Base-by-base conservation (phyloP, 2,113 vertebrate genomes). In the Pachyramphus minor region DNA sequence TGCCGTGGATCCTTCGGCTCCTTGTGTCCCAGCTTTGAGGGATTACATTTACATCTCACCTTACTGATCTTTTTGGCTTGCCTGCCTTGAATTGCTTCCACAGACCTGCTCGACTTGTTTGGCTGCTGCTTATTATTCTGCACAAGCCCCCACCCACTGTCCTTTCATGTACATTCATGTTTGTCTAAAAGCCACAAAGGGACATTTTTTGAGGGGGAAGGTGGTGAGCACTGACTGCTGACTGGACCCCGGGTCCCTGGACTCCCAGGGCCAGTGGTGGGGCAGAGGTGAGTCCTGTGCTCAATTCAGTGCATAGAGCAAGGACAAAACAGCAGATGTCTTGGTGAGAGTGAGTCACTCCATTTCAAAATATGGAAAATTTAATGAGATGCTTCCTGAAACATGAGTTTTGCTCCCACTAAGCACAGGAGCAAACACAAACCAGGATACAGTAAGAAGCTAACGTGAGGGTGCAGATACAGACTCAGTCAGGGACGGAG, bases 31-130 rank as follows among this genome's bases (percentile, higher is more conserved):
- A 62, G 81, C 94, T 89, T 72, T 42, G 83, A 89, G 68, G 67
- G 90, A 94, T 85, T 63, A 64, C 96, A 95, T 97, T 98, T 97
- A 96, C 87, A 91, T 85, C 95, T 96, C 89, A 55, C 92, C 73
- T 90, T 81, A 72, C 93, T 24, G 39, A 91, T 89, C 80, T 77
- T 96, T 95, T 96, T 90, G 96, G 60, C 80, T 91, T 58, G 31
- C 71, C 87, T 87, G 84, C 80, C 72, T 60, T 53, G 71, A 79
- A 82, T 91, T 91, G 89, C 93, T 95, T 62, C 92, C 89, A 47
- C 90, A 88, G 92, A 98, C 97, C 93, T 89, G 97, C 75, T 89
- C 21, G 5, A 97, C 97, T 96, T 60, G 97, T 97, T 97, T 53
- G 95, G 83, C 84, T 37, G 55, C 91, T 95, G 67, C 27, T 97